Evolutionary conservation across 2,888 invertebrate species (phyloP).

Genomic region (Halictus quadricinctus): DNA sequence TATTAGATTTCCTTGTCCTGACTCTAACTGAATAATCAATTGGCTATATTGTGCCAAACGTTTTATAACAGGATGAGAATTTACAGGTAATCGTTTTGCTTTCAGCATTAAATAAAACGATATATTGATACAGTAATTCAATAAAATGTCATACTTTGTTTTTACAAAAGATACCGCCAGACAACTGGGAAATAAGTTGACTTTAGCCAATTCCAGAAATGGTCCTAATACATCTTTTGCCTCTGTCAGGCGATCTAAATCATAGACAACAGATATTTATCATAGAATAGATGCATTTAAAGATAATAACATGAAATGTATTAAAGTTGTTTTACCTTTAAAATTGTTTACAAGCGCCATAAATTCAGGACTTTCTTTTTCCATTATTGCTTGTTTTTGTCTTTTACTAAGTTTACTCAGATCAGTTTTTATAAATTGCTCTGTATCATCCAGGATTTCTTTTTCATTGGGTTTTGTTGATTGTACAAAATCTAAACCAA

Average conservation of each 20-base stretch:
- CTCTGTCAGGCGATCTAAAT: constrained; percentile 84
- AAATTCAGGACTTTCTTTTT: constrained; percentile 95
- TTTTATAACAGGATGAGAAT: constrained; percentile 95
- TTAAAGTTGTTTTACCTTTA: constrained; percentile 84
- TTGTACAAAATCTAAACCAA: constrained; percentile 84
- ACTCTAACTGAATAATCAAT: constrained; percentile 89
- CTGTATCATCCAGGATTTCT: constrained; percentile 81
- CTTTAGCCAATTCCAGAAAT: constrained; percentile 86
- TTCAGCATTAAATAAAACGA: constrained; percentile 93
- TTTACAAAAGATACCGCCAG: constrained; percentile 88
- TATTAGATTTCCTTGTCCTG: constrained; percentile 87
- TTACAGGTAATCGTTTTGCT: constrained; percentile 87
- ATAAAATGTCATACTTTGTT: constrained; percentile 87
- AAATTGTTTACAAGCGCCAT: constrained; percentile 90
- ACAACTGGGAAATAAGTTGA: constrained; percentile 86
- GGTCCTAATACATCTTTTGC: constrained; percentile 88
- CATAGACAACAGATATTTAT: constrained; percentile 29
- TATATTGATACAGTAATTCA: constrained; percentile 94
- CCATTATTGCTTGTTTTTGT: constrained; percentile 90
- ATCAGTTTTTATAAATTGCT: constrained; percentile 88
- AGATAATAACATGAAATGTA: background rate
- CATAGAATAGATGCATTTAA: background rate
- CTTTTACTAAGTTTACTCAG: constrained; percentile 89
- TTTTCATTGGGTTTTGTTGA: constrained; percentile 74
- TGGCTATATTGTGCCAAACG: constrained; percentile 91